Conservation (phyloP, 2,797 vertebrate genomes). For the Sphenodon punctatus region DNA sequence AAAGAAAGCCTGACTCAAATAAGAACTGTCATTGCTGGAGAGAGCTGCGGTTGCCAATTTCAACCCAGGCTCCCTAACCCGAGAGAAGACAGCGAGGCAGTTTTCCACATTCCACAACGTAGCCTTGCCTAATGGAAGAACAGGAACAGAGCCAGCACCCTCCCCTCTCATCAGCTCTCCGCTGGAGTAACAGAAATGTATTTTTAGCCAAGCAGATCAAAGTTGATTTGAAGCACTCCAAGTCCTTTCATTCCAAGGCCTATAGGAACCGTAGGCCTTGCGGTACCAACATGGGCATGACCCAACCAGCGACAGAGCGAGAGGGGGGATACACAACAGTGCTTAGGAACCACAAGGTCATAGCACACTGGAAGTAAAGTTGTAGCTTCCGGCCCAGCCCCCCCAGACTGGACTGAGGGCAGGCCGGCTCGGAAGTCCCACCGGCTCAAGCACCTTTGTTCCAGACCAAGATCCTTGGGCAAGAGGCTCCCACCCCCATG, state of each 20-base stretch:
- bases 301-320: not conserved
- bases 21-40: too few species aligned
- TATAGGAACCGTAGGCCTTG: not conserved
- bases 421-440: too few species aligned
- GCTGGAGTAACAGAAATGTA: slow-evolving; percentile 51
- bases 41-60: slow-evolving; percentile 19
- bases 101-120: slow-evolving; percentile 61
- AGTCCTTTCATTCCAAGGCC: not conserved
- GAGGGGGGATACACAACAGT: not conserved
- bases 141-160: slow-evolving; percentile 57
- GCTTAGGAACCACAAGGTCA: not conserved
- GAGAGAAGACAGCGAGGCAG: slow-evolving; percentile 3
- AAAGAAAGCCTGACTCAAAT: slow-evolving; percentile 15
- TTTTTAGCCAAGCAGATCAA: slow-evolving; percentile 39
- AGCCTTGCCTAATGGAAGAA: slow-evolving; percentile 64
- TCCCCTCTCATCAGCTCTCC: slow-evolving; percentile 22
- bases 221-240: not conserved
- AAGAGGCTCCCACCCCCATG: too few species aligned
- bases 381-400: too few species aligned
- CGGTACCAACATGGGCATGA: not conserved
- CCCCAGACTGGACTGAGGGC: too few species aligned
- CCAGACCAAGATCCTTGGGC: too few species aligned
- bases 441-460: too few species aligned
- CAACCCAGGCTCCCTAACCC: slow-evolving; percentile 41
- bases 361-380: not conserved